A percentile compares a stretch with the other conserved stretches of the same genome.
Evolutionary conservation across 1,140 invertebrate genomes (phyloP).

Genomic region (Caenorhabditis remanei): DNA sequence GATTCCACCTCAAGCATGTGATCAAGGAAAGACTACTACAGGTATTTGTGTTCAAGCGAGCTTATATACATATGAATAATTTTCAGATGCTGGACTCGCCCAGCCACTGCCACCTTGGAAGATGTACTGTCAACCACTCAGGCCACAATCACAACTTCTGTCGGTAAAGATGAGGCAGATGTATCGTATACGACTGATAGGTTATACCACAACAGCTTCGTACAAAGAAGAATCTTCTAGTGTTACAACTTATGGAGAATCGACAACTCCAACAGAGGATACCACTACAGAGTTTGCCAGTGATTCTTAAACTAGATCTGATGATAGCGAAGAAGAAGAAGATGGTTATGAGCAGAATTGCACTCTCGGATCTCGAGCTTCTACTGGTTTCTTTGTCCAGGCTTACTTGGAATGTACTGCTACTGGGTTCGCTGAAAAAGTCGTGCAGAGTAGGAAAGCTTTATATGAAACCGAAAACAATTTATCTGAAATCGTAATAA

Average conservation of each 20-base stretch:
- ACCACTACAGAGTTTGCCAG: neutral
- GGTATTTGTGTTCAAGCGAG: neutral
- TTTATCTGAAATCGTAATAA: too few species aligned
- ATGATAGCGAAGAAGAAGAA: neutral
- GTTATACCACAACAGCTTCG: neutral
- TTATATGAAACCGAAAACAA: neutral
- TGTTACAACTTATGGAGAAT: neutral
- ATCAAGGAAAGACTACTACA: slow-evolving; percentile 3
- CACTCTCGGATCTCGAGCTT: neutral
- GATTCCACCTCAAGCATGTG: slow-evolving; percentile 22
- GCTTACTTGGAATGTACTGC: slow-evolving; percentile 2
- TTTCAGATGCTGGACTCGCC: slow-evolving; percentile 8
- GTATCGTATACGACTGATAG: neutral
- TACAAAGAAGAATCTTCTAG: neutral
- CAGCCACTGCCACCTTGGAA: neutral
- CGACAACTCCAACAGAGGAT: neutral
- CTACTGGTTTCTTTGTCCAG: slow-evolving; percentile 3
- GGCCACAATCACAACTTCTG: neutral
- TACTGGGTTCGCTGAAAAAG: neutral
- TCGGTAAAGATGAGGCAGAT: neutral
- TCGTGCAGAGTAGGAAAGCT: slow-evolving; percentile 27
- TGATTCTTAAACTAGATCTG: neutral
- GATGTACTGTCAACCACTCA: slow-evolving; percentile 11
- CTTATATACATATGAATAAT: neutral
- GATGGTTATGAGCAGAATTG: neutral